Evolutionary conservation across 1,140 invertebrate species (phyloP).

Genomic region (Eupristina koningsbergeri): DNA sequence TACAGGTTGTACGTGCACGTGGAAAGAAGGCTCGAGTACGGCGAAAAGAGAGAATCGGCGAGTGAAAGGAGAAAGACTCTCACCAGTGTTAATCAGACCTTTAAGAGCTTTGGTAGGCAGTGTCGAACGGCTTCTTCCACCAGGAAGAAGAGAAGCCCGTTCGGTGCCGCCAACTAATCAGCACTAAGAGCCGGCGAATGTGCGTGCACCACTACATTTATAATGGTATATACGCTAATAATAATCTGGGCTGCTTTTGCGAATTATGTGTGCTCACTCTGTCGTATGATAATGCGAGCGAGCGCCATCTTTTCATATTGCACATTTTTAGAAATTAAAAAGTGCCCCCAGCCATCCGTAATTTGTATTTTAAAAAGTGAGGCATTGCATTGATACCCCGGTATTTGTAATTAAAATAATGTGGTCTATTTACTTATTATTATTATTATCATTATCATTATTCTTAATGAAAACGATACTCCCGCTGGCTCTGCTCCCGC

Average conservation of each 20-base stretch:
- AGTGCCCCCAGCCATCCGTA: background rate
- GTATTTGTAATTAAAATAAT: slow-evolving; percentile 4
- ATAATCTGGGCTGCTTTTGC: slow-evolving; percentile 11
- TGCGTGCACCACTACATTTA: slow-evolving; percentile 28
- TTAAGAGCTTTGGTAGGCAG: slow-evolving; percentile 51
- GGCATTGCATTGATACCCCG: background rate
- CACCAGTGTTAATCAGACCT: slow-evolving; percentile 48
- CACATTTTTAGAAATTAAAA: slow-evolving; percentile 15
- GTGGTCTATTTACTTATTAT: background rate
- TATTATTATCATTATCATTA: too few relatives aligned
- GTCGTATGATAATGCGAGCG: background rate
- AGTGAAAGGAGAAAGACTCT: slow-evolving; percentile 8
- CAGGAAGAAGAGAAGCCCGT: slow-evolving; percentile 60
- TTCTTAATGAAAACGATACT: background rate
- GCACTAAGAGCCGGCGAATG: slow-evolving; percentile 54
- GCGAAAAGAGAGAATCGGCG: background rate
- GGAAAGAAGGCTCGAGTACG: background rate
- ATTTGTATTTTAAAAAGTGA: background rate
- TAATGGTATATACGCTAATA: slow-evolving; percentile 20
- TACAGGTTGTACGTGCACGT: background rate
- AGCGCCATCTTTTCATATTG: background rate
- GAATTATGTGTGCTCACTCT: slow-evolving; percentile 3
- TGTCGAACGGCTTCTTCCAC: slow-evolving; percentile 53
- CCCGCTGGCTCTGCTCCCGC: too few relatives aligned
- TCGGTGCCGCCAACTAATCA: slow-evolving; percentile 64